Evolutionary conservation across 2,888 invertebrate species (phyloP), one percentile per base, ranked within the genome.

Genomic region (Proisotoma minuta): DNA sequence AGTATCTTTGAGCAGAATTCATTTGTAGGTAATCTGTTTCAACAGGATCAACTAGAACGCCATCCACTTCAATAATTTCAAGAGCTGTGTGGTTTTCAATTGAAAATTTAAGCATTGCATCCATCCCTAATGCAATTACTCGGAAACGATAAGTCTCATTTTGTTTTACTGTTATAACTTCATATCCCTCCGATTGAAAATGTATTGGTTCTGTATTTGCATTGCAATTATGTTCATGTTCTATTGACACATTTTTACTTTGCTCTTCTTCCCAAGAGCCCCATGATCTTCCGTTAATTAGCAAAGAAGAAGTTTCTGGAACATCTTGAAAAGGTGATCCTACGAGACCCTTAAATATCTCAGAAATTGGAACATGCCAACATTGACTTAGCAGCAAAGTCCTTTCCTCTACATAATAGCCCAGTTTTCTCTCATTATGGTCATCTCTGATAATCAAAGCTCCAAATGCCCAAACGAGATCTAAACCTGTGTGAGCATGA

Each of bases 11-110:
- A 18, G 68, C 70, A 10, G 66, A 34, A 47, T 70, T 68, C 2
- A 70, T 40, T 51, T 68, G 56, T 4, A 70, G 29, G 22, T 60
- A 52, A 47, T 68, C 63, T 2, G 70, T 64, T 52, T 57, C 57
- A 0, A 64, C 64, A 1, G 68, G 68, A 22, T 60, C 61, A 1
- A 39, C 39, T 0, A 70, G 34, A 15, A 66, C 57, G 1, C 70
- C 70, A 28, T 70, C 70, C 61, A 66, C 62, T 57, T 70, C 70
- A 28, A 70, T 68, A 0, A 70, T 59, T 3, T 43, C 24, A 4
- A 70, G 57, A 2, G 20, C 27, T 4, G 52, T 48, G 24, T 70
- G 70, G 10, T 60, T 60, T 1, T 54, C 62, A 40, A 70, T 68
- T 0, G 39, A 18, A 24, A 68, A 66, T 0, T 52, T 63, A 10